Evolutionary conservation across 2,888 invertebrate species (phyloP).

Genomic region (Allolobophora icterica): DNA sequence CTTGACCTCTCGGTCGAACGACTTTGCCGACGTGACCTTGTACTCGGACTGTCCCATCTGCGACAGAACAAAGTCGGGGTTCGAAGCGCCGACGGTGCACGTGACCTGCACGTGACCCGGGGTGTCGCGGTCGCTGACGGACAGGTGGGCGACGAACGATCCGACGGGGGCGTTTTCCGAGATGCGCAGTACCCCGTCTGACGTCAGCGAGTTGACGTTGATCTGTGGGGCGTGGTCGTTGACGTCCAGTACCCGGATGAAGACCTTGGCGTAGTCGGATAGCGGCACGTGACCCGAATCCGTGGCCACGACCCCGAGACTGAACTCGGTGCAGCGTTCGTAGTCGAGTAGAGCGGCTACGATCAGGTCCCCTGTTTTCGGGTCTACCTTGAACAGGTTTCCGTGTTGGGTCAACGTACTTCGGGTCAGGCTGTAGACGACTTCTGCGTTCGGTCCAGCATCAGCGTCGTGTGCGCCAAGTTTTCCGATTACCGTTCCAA

Average conservation of each 20-base stretch:
- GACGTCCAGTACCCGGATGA: constrained; percentile 71
- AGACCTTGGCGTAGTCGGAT: constrained; percentile 77
- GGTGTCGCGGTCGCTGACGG: constrained; percentile 44
- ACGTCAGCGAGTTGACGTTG: constrained; percentile 83
- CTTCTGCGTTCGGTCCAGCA: neutral
- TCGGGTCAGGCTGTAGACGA: neutral
- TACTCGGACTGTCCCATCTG: constrained; percentile 36
- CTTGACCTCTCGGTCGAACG: constrained; percentile 44
- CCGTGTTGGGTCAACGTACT: neutral
- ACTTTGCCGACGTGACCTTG: constrained; percentile 40
- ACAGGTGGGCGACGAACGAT: constrained; percentile 45
- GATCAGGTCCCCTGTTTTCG: constrained; percentile 24
- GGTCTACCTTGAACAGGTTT: constrained; percentile 1
- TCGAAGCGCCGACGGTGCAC: neutral
- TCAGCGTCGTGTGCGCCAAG: constrained; percentile 25
- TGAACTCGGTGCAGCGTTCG: constrained; percentile 40
- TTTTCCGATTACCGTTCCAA: neutral
- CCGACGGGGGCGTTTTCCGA: constrained; percentile 46
- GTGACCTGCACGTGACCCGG: constrained; percentile 32
- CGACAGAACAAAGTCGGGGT: neutral
- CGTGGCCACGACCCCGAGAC: constrained; percentile 43
- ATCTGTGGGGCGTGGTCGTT: constrained; percentile 86
- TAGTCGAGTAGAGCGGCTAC: constrained; percentile 38
- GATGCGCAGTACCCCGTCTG: constrained; percentile 71
- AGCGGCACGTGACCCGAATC: constrained; percentile 70